A percentile compares a stretch with the other conserved stretches of the same genome.
These are phyloP conservation scores for Magallana nippona DNA, from an alignment of 2,888 invertebrate species.

Conservation along the genomic window DNA sequence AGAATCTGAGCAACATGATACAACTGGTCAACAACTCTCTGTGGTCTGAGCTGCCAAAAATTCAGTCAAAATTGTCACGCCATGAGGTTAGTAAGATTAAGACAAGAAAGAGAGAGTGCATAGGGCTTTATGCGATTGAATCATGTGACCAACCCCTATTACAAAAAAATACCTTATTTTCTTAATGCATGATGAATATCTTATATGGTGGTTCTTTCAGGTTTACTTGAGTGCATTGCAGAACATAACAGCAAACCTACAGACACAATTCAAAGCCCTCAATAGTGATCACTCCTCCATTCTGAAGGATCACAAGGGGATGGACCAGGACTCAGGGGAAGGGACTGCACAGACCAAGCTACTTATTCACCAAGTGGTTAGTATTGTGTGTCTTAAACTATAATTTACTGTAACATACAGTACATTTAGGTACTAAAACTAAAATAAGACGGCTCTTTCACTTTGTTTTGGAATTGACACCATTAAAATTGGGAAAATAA, in stretches of 20 bases:
- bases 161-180: too few relatives aligned
- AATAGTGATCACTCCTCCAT: conserved; percentile 33
- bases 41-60: conserved; percentile 22
- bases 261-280: conserved; percentile 44
- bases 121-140: too few relatives aligned
- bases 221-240: conserved; percentile 52
- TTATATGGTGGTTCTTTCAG: conserved; percentile 37
- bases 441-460: too few relatives aligned
- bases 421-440: too few relatives aligned
- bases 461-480: too few relatives aligned
- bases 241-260: conserved; percentile 48
- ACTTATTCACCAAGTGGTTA: conserved; percentile 57
- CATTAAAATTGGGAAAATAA: too few relatives aligned
- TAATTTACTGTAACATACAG: too few relatives aligned
- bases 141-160: too few relatives aligned
- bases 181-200: too few relatives aligned
- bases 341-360: conserved; percentile 50
- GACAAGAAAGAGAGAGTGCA: not conserved
- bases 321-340: conserved; percentile 6
- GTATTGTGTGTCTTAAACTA: not conserved
- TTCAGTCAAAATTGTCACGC: conserved; percentile 5
- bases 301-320: conserved; percentile 8
- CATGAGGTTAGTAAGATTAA: conserved; percentile 37
- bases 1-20: not conserved
- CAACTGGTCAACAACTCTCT: conserved; percentile 5